Percentiles rank a stretch among this genome's conserved stretches.
These are phyloP conservation scores for Oryzias sinensis DNA, from an alignment of 2,797 vertebrate species.

Conservation along the genomic window DNA sequence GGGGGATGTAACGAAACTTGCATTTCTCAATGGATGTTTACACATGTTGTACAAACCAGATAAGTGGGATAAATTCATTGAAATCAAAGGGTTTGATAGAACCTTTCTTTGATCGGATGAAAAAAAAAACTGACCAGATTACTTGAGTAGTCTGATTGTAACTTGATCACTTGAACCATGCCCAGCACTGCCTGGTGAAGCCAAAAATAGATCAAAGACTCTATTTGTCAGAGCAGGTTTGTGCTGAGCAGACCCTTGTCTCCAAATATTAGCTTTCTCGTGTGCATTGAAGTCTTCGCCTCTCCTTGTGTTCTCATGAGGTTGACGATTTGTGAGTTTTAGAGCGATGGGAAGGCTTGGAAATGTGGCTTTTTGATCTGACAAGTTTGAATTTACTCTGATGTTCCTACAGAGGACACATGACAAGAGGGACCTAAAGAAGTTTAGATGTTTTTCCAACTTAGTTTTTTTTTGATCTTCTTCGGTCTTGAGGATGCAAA, in stretches of 20 bases:
- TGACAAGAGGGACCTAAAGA: slow-evolving; percentile 30
- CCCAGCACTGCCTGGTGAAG: slow-evolving; percentile 17
- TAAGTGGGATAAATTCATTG: too few relatives aligned
- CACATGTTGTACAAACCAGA: too few relatives aligned
- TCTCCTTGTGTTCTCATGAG: slow-evolving; percentile 50
- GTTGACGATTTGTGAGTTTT: slow-evolving; percentile 15
- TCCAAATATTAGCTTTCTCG: slow-evolving; percentile 66
- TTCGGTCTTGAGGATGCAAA: slow-evolving; percentile 6
- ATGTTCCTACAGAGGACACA: slow-evolving; percentile 56
- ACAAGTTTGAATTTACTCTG: slow-evolving; percentile 69
- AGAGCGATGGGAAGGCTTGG: slow-evolving; percentile 25
- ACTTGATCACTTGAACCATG: slow-evolving; percentile 29
- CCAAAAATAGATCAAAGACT: slow-evolving; percentile 66
- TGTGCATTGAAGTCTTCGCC: slow-evolving; percentile 52
- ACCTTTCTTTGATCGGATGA: too few relatives aligned
- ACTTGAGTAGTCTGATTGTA: too few relatives aligned
- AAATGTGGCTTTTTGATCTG: slow-evolving; percentile 70
- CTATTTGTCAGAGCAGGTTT: slow-evolving; percentile 42
- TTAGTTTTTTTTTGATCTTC: slow-evolving; percentile 28
- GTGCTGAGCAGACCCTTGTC: slow-evolving; percentile 36
- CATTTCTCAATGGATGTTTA: too few relatives aligned
- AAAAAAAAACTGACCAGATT: too few relatives aligned
- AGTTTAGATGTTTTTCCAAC: slow-evolving; percentile 47
- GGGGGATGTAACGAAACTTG: too few relatives aligned
- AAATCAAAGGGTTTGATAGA: too few relatives aligned